These are phyloP conservation scores for Carassius auratus DNA, from an alignment of 2,113 vertebrate species.

Conservation along the genomic window DNA sequence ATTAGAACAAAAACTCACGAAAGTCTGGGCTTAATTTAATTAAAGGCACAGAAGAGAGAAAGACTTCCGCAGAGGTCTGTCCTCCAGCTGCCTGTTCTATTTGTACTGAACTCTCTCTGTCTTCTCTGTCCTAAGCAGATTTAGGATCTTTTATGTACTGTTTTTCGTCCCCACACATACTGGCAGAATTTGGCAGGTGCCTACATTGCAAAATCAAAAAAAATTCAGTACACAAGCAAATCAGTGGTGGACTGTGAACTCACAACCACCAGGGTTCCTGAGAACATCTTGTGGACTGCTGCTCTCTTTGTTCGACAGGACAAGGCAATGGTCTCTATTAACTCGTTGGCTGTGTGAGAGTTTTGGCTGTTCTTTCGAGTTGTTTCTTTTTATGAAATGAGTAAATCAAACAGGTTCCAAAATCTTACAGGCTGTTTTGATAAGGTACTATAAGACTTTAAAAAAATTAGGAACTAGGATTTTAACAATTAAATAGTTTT, in stretches of 20 bases:
- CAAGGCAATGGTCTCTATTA: background rate
- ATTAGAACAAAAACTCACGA: background rate
- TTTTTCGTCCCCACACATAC: slow-evolving; percentile 44
- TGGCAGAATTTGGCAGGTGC: slow-evolving; percentile 48
- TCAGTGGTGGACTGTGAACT: slow-evolving; percentile 56
- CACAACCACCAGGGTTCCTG: slow-evolving; percentile 18
- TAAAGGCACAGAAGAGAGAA: background rate
- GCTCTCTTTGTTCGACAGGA: background rate
- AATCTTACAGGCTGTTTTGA: no score
- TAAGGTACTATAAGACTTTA: no score
- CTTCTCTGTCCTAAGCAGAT: slow-evolving; percentile 12
- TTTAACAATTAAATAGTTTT: no score
- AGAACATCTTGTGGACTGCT: slow-evolving; percentile 38
- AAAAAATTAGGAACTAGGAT: no score
- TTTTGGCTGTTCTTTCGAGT: background rate
- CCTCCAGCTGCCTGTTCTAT: slow-evolving; percentile 4
- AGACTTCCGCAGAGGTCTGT: slow-evolving; percentile 11
- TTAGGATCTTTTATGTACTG: background rate
- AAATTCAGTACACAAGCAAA: slow-evolving; percentile 53
- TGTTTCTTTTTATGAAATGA: background rate
- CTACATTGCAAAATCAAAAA: slow-evolving; percentile 55
- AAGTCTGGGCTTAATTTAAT: slow-evolving; percentile 35
- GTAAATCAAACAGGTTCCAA: background rate
- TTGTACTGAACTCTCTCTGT: background rate
- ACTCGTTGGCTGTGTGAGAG: background rate